Percentiles rank a stretch among this genome's conserved stretches.
These are phyloP conservation scores for Tragelaphus oryx DNA, from an alignment of 2,797 vertebrate genomes.

Conservation along the genomic window DNA sequence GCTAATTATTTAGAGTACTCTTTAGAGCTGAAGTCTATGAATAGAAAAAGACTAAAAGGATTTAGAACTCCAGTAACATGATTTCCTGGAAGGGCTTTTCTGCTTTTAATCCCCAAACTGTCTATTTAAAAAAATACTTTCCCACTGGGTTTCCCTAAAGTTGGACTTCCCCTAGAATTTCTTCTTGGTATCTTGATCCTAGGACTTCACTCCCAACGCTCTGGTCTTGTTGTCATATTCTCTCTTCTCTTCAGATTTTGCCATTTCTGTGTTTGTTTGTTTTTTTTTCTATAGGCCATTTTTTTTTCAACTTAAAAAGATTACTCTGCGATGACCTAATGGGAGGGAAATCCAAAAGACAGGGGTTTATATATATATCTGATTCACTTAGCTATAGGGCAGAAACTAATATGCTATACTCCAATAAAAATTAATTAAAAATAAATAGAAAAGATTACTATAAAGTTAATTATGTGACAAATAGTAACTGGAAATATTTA, in stretches of 20 bases:
- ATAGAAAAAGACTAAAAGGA: not conserved
- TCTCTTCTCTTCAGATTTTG: not conserved
- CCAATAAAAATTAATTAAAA: not conserved
- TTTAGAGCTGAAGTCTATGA: not conserved
- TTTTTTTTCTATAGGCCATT: not conserved
- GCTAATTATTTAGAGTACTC: conserved; percentile 58
- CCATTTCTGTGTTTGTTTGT: conserved; percentile 11
- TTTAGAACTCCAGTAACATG: conserved; percentile 6
- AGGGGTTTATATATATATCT: not conserved
- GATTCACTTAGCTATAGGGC: not conserved
- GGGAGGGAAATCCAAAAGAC: not conserved
- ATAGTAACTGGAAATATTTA: not conserved
- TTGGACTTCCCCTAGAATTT: conserved; percentile 53
- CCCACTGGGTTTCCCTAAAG: conserved; percentile 17
- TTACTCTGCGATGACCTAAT: not conserved
- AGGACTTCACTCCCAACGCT: not conserved
- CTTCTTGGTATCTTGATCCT: not conserved
- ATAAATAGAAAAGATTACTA: not conserved
- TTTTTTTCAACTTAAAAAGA: not conserved
- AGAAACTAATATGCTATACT: not conserved
- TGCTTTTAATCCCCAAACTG: conserved; percentile 31
- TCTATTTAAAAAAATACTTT: not conserved
- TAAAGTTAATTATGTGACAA: conserved; percentile 2
- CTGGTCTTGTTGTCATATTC: not conserved
- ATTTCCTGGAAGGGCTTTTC: conserved; percentile 55